Evolutionary conservation across 2,797 vertebrate species (phyloP).

Genomic region (Garrulus glandarius): DNA sequence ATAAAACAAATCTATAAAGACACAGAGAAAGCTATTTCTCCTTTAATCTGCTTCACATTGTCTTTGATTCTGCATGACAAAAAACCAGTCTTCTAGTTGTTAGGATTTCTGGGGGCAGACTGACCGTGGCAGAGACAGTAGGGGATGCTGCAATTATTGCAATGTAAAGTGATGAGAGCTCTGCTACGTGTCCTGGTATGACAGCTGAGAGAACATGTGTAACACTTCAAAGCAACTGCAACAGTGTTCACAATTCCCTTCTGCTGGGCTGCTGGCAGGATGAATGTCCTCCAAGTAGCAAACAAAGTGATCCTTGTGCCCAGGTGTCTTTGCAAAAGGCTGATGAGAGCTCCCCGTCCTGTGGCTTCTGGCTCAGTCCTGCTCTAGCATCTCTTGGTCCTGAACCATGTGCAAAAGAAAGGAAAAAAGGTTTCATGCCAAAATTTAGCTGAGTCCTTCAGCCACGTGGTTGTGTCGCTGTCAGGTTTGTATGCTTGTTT

Average conservation of each 20-base stretch:
- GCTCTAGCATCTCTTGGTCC: neutral
- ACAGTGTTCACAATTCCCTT: neutral
- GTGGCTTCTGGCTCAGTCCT: neutral
- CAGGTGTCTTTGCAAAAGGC: neutral
- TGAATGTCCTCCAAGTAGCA: neutral
- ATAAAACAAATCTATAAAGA: slow-evolving; percentile 29
- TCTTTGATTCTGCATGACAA: slow-evolving; percentile 22
- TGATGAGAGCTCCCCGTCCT: neutral
- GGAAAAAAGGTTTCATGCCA: neutral
- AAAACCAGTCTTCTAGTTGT: neutral
- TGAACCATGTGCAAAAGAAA: neutral
- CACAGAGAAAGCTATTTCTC: slow-evolving; percentile 13
- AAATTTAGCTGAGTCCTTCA: neutral
- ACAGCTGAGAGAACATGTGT: neutral
- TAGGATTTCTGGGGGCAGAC: slow-evolving; percentile 1
- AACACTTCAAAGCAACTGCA: neutral
- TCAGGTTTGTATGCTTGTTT: neutral
- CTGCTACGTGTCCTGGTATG: neutral
- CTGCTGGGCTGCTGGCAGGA: neutral
- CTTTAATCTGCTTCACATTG: slow-evolving; percentile 28
- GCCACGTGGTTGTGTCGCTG: neutral
- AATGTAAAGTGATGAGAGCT: neutral
- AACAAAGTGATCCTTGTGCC: neutral
- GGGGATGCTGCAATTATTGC: slow-evolving; percentile 1
- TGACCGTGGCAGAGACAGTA: slow-evolving; percentile 8